Base-by-base conservation (phyloP, 2,888 invertebrate genomes). In the Clunio marinus region DNA sequence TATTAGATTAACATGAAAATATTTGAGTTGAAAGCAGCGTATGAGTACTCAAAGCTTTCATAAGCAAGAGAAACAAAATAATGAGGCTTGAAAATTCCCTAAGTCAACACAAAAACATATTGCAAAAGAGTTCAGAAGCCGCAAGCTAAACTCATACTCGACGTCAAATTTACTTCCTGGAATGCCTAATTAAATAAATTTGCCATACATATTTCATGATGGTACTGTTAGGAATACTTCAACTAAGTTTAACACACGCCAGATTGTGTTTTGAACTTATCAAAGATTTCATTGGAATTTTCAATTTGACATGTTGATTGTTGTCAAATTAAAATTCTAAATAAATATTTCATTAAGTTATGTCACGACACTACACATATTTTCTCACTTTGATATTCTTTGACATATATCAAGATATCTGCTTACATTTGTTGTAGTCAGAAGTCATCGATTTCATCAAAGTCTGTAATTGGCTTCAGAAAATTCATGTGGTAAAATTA, bases 401-500 rank as follows among this genome's bases (percentile, higher is more conserved):
- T n/a, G n/a, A n/a, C n/a, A n/a, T n/a, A n/a, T n/a, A n/a, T n/a
- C n/a, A n/a, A n/a, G n/a, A n/a, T n/a, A n/a, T n/a, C n/a, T n/a
- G n/a, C n/a, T n/a, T n/a, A n/a, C n/a, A n/a, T n/a, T n/a, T n/a
- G n/a, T n/a, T n/a, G n/a, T n/a, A n/a, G n/a, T n/a, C n/a, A n/a
- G n/a, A n/a, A n/a, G n/a, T n/a, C n/a, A n/a, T n/a, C n/a, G n/a
- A n/a, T n/a, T n/a, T n/a, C n/a, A n/a, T n/a, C n/a, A n/a, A n/a
- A n/a, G n/a, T n/a, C n/a, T n/a, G n/a, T 15, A 41, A 41, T 41
- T 41, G 41, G 41, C 41, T 10, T 41, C 41, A n/a, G 41, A 10
- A 41, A 10, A 15, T 41, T 41, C 41, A 41, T n/a, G 41, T 41
- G 41, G 41, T n/a, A 41, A 41, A 41, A 41, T 41, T 32, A 41